These are phyloP conservation scores for Oryzias dopingdopingensis DNA, from an alignment of 2,797 vertebrate species.

Conservation along the genomic window DNA sequence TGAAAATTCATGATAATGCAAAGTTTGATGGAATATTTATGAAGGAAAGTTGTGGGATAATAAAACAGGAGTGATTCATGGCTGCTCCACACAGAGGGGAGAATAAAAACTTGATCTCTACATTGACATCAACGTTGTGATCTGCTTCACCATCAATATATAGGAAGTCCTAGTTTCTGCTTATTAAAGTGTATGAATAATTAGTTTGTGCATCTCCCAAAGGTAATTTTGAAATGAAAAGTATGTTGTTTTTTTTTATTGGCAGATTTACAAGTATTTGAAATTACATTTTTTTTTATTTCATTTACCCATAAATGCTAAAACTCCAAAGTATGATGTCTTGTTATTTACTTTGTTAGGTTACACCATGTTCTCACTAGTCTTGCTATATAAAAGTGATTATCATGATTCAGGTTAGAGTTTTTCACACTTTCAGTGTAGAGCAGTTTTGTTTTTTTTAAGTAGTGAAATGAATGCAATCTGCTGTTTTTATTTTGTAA, in stretches of 20 bases:
- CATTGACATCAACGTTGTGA: slow-evolving; percentile 21
- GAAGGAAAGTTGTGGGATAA: slow-evolving; percentile 2
- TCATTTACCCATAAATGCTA: slow-evolving; percentile 43
- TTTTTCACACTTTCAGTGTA: slow-evolving; percentile 34
- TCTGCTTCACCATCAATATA: slow-evolving; percentile 34
- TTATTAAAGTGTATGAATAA: slow-evolving; percentile 52
- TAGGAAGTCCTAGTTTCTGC: slow-evolving; percentile 13
- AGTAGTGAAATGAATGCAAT: slow-evolving; percentile 34
- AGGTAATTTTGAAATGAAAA: slow-evolving; percentile 38
- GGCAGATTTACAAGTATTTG: slow-evolving; percentile 5
- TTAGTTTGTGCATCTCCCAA: slow-evolving; percentile 45
- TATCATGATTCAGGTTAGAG: slow-evolving; percentile 49
- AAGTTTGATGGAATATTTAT: slow-evolving; percentile 7
- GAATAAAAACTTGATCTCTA: background rate
- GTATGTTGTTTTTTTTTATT: slow-evolving; percentile 34
- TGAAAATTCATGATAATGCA: slow-evolving; percentile 9
- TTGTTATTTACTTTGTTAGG: slow-evolving; percentile 46
- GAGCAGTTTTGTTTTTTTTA: slow-evolving; percentile 23
- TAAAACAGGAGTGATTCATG: slow-evolving; percentile 5
- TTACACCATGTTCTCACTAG: slow-evolving; percentile 43
- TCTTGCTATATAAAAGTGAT: slow-evolving; percentile 29
- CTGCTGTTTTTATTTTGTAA: slow-evolving; percentile 45
- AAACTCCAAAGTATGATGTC: slow-evolving; percentile 31
- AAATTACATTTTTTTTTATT: slow-evolving; percentile 37
- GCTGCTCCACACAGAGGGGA: background rate